Percentiles rank a stretch among this genome's conserved stretches.
These are phyloP conservation scores for Porites lutea DNA, from an alignment of 64 coral and sea anemone genomes.

Conservation along the genomic window DNA sequence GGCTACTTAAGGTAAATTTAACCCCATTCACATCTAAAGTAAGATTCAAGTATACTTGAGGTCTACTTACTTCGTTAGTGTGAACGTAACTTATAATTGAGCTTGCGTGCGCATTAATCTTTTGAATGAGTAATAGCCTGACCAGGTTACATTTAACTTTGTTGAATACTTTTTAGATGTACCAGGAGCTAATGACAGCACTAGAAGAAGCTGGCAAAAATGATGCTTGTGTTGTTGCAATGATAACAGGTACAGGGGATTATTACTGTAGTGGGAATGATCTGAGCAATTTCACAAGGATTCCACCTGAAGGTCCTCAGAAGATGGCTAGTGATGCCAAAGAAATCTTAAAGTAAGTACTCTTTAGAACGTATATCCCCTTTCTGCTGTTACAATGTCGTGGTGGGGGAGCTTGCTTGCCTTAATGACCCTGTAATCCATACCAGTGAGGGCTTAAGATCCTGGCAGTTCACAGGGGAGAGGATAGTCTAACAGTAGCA, in stretches of 20 bases:
- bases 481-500: too few species aligned
- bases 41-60: too few species aligned
- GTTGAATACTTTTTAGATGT: slow-evolving; percentile 71
- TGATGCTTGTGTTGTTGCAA: slow-evolving; percentile 84
- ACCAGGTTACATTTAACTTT: neutral
- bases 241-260: slow-evolving; percentile 90
- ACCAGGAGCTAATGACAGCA: slow-evolving; percentile 88
- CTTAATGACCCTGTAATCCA: too few species aligned
- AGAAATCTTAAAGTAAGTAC: slow-evolving; percentile 77
- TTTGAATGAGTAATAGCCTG: neutral
- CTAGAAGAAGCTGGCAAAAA: slow-evolving; percentile 80
- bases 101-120: too few species aligned
- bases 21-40: too few species aligned
- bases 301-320: slow-evolving; percentile 93
- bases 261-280: slow-evolving; percentile 98
- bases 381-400: too few species aligned
- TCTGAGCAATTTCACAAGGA: slow-evolving; percentile 90
- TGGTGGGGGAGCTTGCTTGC: too few species aligned
- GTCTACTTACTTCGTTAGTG: too few species aligned
- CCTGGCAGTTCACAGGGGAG: too few species aligned
- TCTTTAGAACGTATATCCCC: neutral
- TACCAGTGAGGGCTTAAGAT: too few species aligned
- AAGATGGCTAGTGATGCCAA: slow-evolving; percentile 81
- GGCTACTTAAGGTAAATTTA: too few species aligned
- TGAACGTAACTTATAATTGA: too few species aligned